A percentile compares a stretch with the other conserved stretches of the same genome.
Conservation (phyloP, 2,888 invertebrate genomes). For the Agrochola lota region DNA sequence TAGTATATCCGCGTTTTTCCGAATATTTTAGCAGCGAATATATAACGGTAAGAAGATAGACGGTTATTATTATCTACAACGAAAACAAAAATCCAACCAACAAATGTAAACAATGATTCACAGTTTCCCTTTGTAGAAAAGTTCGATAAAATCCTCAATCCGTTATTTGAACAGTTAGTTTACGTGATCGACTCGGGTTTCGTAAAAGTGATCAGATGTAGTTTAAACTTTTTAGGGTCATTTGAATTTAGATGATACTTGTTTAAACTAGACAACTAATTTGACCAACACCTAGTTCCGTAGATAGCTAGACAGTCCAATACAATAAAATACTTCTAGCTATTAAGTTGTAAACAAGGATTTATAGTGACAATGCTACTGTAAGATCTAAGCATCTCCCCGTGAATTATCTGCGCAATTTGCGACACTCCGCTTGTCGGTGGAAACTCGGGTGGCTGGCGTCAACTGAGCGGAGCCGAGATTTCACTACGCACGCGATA, state of each 20-base stretch:
- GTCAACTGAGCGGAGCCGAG: slow-evolving; percentile 74
- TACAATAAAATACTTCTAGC: not conserved
- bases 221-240: not conserved
- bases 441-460: slow-evolving; percentile 53
- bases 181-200: slow-evolving; percentile 33
- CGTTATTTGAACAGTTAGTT: slow-evolving; percentile 45
- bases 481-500: slow-evolving; percentile 78
- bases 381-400: not conserved
- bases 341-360: not conserved
- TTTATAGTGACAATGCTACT: slow-evolving; percentile 19
- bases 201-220: not conserved
- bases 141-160: slow-evolving; percentile 19
- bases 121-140: slow-evolving; percentile 9
- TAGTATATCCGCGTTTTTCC: not conserved
- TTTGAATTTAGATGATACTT: not conserved
- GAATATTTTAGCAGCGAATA: not conserved
- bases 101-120: slow-evolving; percentile 24
- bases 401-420: slow-evolving; percentile 42
- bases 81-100: slow-evolving; percentile 9
- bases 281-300: not conserved
- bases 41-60: too few relatives aligned
- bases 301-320: not conserved
- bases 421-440: slow-evolving; percentile 33
- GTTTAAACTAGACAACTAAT: not conserved
- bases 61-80: slow-evolving; percentile 1